Percentiles rank a stretch among this genome's conserved stretches.
phyloP scores from a whole-genome alignment of 2,888 invertebrate genomes.

The Slavum lentiscoides region DNA sequence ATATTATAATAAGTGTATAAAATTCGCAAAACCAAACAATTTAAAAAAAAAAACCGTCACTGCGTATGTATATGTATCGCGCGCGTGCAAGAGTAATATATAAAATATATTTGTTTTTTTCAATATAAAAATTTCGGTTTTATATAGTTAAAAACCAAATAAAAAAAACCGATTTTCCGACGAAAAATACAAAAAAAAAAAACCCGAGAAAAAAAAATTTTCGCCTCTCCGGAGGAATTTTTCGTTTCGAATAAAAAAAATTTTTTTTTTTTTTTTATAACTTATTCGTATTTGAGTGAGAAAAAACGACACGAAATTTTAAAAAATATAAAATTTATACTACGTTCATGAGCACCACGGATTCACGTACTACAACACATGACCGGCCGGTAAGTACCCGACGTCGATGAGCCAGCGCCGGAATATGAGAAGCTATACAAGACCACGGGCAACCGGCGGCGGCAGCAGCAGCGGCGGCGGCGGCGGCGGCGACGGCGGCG shows the following conservation, averaged over 20 bases:
- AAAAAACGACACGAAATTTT: not conserved
- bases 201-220: no score
- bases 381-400: conserved; percentile 48
- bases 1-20: not conserved
- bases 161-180: conserved; percentile 15
- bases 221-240: not conserved
- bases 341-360: conserved; percentile 45
- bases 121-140: not conserved
- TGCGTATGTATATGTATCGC: not conserved
- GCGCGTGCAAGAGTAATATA: conserved; percentile 15
- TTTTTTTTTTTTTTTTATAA: conserved; percentile 1
- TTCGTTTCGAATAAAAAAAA: not conserved
- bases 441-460: conserved; percentile 53
- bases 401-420: conserved; percentile 53
- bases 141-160: not conserved
- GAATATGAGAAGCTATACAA: conserved; percentile 53
- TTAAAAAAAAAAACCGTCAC: conserved; percentile 18
- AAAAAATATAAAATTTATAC: conserved; percentile 28
- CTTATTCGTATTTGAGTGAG: not conserved
- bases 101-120: not conserved
- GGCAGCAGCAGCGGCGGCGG: conserved; percentile 31
- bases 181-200: conserved; percentile 14
- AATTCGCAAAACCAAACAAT: conserved; percentile 21
- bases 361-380: conserved; percentile 46
- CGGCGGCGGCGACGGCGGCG: conserved; percentile 41